Evolutionary conservation across 2,888 invertebrate genomes (phyloP), one percentile per base, ranked within the genome.

Genomic region (Micoletzkya japonica): DNA sequence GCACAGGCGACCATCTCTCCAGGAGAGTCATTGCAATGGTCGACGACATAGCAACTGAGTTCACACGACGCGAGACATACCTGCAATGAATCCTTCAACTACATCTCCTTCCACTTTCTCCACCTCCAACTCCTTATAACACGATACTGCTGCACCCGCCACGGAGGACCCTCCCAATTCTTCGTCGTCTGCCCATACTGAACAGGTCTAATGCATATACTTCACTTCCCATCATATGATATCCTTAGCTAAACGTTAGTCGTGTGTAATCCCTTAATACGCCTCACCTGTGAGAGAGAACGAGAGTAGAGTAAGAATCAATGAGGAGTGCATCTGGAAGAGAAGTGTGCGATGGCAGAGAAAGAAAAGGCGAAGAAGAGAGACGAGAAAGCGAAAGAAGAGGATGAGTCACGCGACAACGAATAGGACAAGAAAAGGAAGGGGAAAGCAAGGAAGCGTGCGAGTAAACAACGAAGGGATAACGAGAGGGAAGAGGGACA

Each of bases 21-120:
- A 4, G 72, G 32, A 4, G 71, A 71, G 57, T 77, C 79, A 70
- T 79, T 79, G 73, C 79, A 79, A 30, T 74, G 58, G 36, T 77
- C 77, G 4, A 76, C 75, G 24, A 75, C 72, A 58, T 77, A 79
- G 64, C 79, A 79, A 36, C 73, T 74, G 75, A 77, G 74, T 50
- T 77, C 72, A 50, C 79, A 79, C 0, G 76, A 73, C 49, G 75
- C 76, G 52, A 77, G 59, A 52, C 79, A 79, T 59, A 74, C 75
- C 68, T 79, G 76, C 54, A 77, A 44, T 28, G 50, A 7, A 61
- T 61, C 52, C 52, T 64, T 54, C 26, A 52, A 49, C 4, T 50
- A n/a, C n/a, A n/a, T n/a, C n/a, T n/a, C n/a, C n/a, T n/a, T 36
- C 58, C 17, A 26, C 10, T 30, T n/a, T 39, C n/a, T 36, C n/a